phyloP scores from a whole-genome alignment of 2,888 invertebrate genomes.

The Ochlodes sylvanus region DNA sequence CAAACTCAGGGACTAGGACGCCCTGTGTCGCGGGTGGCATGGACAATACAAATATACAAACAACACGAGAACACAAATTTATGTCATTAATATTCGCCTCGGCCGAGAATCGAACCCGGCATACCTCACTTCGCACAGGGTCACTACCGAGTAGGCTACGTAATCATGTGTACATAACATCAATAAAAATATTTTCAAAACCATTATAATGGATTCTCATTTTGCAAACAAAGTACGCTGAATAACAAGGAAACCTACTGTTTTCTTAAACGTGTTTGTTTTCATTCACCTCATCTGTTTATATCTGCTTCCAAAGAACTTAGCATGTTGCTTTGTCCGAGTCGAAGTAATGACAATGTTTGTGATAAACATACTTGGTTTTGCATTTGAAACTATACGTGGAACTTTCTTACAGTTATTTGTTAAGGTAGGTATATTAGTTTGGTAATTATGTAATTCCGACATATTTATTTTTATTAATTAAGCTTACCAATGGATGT shows the following conservation, averaged over 20 bases:
- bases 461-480: too few species aligned
- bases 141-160: too few species aligned
- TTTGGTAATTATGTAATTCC: not conserved
- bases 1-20: too few species aligned
- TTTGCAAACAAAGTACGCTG: constrained; percentile 25
- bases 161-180: not conserved
- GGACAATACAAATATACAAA: too few species aligned
- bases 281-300: constrained; percentile 30
- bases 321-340: constrained; percentile 25
- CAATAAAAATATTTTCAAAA: constrained; percentile 8
- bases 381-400: constrained; percentile 29
- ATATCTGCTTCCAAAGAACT: constrained; percentile 31
- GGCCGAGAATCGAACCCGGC: too few species aligned
- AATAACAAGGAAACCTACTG: constrained; percentile 30
- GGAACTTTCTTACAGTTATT: constrained; percentile 2
- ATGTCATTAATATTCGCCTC: too few species aligned
- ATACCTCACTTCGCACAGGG: too few species aligned
- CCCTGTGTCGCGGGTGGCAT: too few species aligned
- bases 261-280: constrained; percentile 28
- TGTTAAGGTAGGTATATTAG: not conserved
- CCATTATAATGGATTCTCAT: constrained; percentile 2
- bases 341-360: constrained; percentile 33
- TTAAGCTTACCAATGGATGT: too few species aligned
- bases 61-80: too few species aligned
- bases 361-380: constrained; percentile 21